Conservation (phyloP, 2,888 invertebrate species). For the Capitulum mitella region DNA sequence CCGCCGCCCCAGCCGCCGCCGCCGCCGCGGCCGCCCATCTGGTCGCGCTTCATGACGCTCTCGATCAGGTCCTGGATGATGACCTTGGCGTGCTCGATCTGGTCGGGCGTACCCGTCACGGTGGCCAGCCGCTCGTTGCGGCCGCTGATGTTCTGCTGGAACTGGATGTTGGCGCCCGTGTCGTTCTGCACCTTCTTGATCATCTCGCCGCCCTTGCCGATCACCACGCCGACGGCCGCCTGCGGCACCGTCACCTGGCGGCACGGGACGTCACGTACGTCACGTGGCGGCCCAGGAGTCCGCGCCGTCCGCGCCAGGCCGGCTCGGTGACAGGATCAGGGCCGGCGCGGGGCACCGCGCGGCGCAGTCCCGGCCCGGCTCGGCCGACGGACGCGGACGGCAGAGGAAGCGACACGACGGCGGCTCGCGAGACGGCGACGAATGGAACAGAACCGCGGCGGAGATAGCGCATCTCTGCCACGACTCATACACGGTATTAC, state of each 20-base stretch:
- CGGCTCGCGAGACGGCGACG: too few species aligned
- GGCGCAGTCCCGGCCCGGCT: too few species aligned
- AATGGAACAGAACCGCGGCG: too few species aligned
- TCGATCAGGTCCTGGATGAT: constrained; percentile 86
- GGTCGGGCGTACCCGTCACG: constrained; percentile 71
- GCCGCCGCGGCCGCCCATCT: constrained; percentile 37
- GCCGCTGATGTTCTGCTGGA: constrained; percentile 66
- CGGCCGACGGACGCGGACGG: too few species aligned
- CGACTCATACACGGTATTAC: too few species aligned
- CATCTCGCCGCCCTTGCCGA: constrained; percentile 98
- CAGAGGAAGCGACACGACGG: too few species aligned
- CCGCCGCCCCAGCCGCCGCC: constrained; percentile 36
- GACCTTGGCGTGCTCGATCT: constrained; percentile 79
- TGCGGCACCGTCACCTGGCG: constrained; percentile 71
- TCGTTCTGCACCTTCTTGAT: constrained; percentile 94
- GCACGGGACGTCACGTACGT: not conserved
- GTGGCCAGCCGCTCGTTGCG: constrained; percentile 83
- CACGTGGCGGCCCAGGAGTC: too few species aligned
- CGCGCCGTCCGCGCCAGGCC: too few species aligned
- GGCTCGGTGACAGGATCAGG: too few species aligned
- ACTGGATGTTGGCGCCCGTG: constrained; percentile 88
- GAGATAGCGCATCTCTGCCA: too few species aligned
- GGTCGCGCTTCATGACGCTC: constrained; percentile 62
- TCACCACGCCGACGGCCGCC: constrained; percentile 90
- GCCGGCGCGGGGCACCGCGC: too few species aligned